phyloP scores from a whole-genome alignment of 2,113 vertebrate species.

The Melanerpes aurifrons region DNA sequence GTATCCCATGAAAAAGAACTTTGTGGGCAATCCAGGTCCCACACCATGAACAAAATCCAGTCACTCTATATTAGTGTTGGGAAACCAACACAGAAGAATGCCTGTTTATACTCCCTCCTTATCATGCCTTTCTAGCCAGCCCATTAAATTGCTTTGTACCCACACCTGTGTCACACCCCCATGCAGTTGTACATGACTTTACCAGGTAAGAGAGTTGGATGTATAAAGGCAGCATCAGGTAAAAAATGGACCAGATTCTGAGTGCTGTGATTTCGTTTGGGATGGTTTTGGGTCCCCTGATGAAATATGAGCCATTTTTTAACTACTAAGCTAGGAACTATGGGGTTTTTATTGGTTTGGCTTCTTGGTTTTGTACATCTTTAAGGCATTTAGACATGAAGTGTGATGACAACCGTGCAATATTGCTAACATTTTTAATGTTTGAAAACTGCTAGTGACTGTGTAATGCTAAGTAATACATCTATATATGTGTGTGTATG shows the following conservation, averaged over 20 bases:
- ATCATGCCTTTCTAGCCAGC: background rate
- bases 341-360: constrained; percentile 20
- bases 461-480: background rate
- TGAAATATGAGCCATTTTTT: constrained; percentile 27
- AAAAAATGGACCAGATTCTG: background rate
- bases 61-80: constrained; percentile 32
- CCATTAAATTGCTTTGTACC: constrained; percentile 23
- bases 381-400: constrained; percentile 37
- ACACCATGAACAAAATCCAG: constrained; percentile 64
- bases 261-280: background rate
- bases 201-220: background rate
- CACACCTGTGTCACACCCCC: background rate
- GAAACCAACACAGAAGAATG: constrained; percentile 6
- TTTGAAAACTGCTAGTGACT: background rate
- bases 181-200: background rate
- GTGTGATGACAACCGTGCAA: background rate
- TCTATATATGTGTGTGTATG: background rate
- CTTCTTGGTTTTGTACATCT: constrained; percentile 38
- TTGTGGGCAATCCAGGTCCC: constrained; percentile 46
- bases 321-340: constrained; percentile 16
- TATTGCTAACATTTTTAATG: constrained; percentile 16
- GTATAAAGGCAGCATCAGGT: background rate
- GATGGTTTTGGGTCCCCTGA: background rate
- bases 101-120: background rate
- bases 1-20: constrained; percentile 33